Base-by-base conservation (phyloP, 2,888 invertebrate species). In the Idaea dimidiata region DNA sequence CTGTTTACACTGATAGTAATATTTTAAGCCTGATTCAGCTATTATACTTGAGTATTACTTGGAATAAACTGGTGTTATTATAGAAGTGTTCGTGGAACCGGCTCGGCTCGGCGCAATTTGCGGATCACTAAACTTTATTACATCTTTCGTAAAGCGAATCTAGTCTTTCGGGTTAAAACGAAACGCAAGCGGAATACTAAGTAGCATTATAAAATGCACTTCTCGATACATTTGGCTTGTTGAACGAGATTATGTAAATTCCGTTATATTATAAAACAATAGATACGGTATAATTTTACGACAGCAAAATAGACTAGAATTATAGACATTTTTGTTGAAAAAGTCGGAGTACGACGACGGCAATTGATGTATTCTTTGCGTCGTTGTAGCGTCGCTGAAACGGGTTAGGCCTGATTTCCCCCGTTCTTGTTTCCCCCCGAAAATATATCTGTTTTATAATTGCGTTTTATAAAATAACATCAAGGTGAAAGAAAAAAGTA, bases 111-210 rank as follows among this genome's bases (percentile, higher is more conserved):
- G 70, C 64, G 71, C 72, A 73, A 72, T 76, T 73, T 74, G 73
- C 71, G 79, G 77, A 79, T 80, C 82, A 79, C 80, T 78, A 77
- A 83, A 80, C 77, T 82, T 83, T 78, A 83, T 80, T 75, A 80
- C 77, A 71, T 79, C 77, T 76, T 78, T 72, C 72, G 74, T 77
- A 78, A 73, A 72, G 72, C 70, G 63, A 68, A 68, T 62, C 64
- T 72, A 66, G 55, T 66, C 61, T 66, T 74, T 66, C 65, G 66
- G 63, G 58, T 60, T 56, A 62, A 59, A 62, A 60, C 57, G 60
- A 64, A 57, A 67, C 63, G 64, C 31, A 64, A 60, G 43, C 56
- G 57, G 53, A 65, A 61, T 63, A 62, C 60, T 53, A 61, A 62
- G 63, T 65, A 57, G 60, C 55, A 62, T 60, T 59, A 63, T 66